Evolutionary conservation across 2,797 vertebrate species (phyloP).

Genomic region (Acanthiza pusilla): DNA sequence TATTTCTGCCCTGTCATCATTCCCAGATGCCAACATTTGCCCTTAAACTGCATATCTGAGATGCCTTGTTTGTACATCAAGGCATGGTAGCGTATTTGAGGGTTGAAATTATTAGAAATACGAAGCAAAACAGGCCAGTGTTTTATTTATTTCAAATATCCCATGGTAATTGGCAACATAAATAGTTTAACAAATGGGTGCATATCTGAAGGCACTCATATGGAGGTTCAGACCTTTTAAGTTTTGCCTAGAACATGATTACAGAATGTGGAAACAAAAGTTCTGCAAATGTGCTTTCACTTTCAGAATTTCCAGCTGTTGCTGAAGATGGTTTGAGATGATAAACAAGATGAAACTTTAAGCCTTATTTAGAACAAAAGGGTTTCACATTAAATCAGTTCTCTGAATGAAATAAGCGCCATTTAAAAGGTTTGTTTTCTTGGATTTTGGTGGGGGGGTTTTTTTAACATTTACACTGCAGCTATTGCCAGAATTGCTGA

Average conservation of each 20-base stretch:
- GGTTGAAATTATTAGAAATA: neutral
- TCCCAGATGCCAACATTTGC: neutral
- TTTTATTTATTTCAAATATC: neutral
- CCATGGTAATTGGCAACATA: neutral
- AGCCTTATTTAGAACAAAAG: neutral
- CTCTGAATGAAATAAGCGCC: neutral
- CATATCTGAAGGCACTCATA: neutral
- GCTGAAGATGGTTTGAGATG: conserved; percentile 6
- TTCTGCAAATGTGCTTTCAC: conserved; percentile 44
- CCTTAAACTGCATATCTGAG: neutral
- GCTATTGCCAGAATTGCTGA: neutral
- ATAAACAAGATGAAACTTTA: conserved; percentile 7
- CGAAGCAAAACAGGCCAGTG: neutral
- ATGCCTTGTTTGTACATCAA: neutral
- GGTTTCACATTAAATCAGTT: neutral
- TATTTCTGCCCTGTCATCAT: neutral
- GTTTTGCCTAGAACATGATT: neutral
- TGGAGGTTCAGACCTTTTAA: neutral
- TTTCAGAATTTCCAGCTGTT: conserved; percentile 59
- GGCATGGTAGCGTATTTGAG: neutral
- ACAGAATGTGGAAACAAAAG: neutral
- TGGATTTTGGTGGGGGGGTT: neutral
- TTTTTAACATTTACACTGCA: neutral
- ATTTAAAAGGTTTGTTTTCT: neutral
- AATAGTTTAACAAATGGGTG: neutral